A percentile compares a stretch with the other conserved stretches of the same genome.
Conservation (phyloP, 2,888 invertebrate species). For the Drosophila kambysellisi region DNA sequence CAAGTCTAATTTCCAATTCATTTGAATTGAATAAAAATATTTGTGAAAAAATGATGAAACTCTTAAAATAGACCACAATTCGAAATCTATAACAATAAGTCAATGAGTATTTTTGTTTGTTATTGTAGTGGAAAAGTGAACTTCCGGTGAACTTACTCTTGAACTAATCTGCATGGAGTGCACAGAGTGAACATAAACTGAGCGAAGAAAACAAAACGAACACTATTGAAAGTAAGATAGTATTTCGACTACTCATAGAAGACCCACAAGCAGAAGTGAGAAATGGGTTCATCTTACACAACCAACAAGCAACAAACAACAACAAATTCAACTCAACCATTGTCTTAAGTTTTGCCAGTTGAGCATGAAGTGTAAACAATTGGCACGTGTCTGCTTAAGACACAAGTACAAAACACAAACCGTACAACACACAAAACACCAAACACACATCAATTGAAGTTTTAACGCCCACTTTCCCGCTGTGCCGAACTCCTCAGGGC, state of each 20-base stretch:
- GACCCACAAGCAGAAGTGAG: constrained; percentile 66
- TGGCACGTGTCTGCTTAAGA: constrained; percentile 54
- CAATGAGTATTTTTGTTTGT: background rate
- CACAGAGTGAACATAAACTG: constrained; percentile 6
- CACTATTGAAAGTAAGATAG: constrained; percentile 55
- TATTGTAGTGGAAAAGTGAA: background rate
- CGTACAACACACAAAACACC: background rate
- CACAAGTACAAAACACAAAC: constrained; percentile 6
- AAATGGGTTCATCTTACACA: constrained; percentile 40
- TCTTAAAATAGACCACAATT: background rate
- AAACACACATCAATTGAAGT: constrained; percentile 53
- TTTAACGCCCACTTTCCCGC: constrained; percentile 14
- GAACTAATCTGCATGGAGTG: constrained; percentile 11
- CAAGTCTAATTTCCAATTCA: background rate
- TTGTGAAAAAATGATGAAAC: background rate
- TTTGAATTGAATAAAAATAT: background rate
- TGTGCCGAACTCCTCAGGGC: constrained; percentile 4
- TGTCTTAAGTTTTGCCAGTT: constrained; percentile 33
- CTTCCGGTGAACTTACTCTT: constrained; percentile 16
- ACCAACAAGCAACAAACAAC: constrained; percentile 29
- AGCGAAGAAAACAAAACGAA: constrained; percentile 30
- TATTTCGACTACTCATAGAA: constrained; percentile 47
- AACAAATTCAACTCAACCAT: constrained; percentile 30
- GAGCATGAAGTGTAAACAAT: constrained; percentile 44
- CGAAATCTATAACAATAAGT: background rate